Base-by-base conservation (phyloP, 1,140 invertebrate species). In the Drosophila ohnishii region DNA sequence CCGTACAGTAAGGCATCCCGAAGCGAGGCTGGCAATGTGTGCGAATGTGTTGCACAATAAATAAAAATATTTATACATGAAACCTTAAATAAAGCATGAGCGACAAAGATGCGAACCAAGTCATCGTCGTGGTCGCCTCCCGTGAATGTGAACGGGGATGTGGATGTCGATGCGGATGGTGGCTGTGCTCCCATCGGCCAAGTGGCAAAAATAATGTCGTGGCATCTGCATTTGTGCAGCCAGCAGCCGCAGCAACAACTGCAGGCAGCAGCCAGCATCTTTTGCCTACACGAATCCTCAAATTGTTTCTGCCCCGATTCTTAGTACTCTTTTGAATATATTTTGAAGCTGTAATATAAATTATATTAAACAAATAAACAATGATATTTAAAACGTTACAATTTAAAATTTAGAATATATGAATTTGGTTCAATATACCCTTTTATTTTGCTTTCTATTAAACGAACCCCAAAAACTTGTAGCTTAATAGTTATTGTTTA, bases 61-160 rank as follows among this genome's bases (percentile, higher is more conserved):
- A 88, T 88, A 88, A 88, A 88, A 88, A 88, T 88, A 88, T 88
- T 88, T 88, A 88, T 88, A 88, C 84, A 88, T 86, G 83, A 86
- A 87, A 86, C 83, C 83, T 86, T 86, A 86, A 86, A 86, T 86
- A 86, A 86, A 86, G 83, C 84, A 87, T 86, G 83, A 88, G 83
- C 83, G 84, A 88, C 84, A 88, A 87, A 87, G 84, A 87, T 88
- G 84, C 84, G 84, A 88, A 72, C 79, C 83, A 66, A 83, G 63
- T 79, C 75, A 73, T 75, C 70, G 58, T 55, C 74, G 67, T 30
- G 48, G 63, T 57, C 53, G 37, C 35, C 47, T 30, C n/a, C 47
- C 30, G 32, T 55, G 25, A 40, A 42, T 16, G 40, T 39, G 40
- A 39, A 39, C 22, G 45, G 32, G 28, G 44, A 50, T 39, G 34